Evolutionary conservation across 2,888 invertebrate species (phyloP).

Genomic region (Serrognathus titanus): DNA sequence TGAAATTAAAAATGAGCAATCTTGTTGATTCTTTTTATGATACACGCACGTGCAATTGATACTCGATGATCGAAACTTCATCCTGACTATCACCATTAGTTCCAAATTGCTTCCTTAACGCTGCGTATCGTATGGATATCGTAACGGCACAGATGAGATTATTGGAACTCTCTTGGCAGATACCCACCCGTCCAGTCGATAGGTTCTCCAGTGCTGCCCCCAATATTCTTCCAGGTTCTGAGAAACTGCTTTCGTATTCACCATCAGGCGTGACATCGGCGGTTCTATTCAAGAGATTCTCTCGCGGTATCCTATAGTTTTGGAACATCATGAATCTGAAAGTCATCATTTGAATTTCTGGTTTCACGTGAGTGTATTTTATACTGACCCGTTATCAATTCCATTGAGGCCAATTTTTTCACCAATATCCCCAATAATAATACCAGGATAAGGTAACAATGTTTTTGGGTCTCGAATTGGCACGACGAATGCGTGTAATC

Average conservation of each 20-base stretch:
- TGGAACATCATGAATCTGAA: conserved; percentile 80
- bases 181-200: conserved; percentile 78
- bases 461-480: conserved; percentile 79
- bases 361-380: neutral
- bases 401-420: conserved; percentile 90
- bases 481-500: conserved; percentile 86
- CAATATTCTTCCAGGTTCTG: conserved; percentile 80
- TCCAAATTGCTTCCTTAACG: conserved; percentile 73
- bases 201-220: conserved; percentile 83
- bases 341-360: conserved; percentile 21
- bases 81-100: conserved; percentile 47
- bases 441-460: conserved; percentile 74
- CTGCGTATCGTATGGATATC: conserved; percentile 79
- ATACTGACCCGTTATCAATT: conserved; percentile 79
- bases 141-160: conserved; percentile 69
- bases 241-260: conserved; percentile 83
- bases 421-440: conserved; percentile 88
- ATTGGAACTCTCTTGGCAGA: conserved; percentile 63
- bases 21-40: neutral
- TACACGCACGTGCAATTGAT: conserved; percentile 70
- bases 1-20: conserved; percentile 38
- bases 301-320: conserved; percentile 81
- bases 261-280: conserved; percentile 88
- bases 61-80: conserved; percentile 78
- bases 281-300: conserved; percentile 79